Evolutionary conservation across 2,888 invertebrate genomes (phyloP).

Genomic region (Malthinus flaveolus): DNA sequence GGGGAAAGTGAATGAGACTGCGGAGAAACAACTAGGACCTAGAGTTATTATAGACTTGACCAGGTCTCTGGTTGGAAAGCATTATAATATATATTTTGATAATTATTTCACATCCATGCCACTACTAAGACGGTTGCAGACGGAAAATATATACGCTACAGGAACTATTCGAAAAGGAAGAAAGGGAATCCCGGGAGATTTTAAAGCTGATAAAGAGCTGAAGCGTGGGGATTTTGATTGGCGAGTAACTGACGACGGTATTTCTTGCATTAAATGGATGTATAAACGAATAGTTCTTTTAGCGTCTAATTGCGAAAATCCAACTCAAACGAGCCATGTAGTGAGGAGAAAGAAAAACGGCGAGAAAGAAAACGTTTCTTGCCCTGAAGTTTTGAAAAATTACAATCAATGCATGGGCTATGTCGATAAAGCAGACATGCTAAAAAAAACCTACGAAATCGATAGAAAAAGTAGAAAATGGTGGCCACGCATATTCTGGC

Average conservation of each 20-base stretch:
- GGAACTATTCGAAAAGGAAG: slow-evolving; percentile 33
- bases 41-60: slow-evolving; percentile 16
- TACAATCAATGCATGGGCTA: not conserved
- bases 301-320: slow-evolving; percentile 28
- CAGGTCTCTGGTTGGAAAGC: slow-evolving; percentile 10
- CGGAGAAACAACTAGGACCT: slow-evolving; percentile 34
- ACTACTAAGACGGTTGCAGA: slow-evolving; percentile 29
- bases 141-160: slow-evolving; percentile 29
- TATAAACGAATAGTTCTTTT: slow-evolving; percentile 28
- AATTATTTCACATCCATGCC: slow-evolving; percentile 35
- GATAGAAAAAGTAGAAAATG: not conserved
- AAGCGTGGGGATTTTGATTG: slow-evolving; percentile 34
- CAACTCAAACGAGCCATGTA: not conserved
- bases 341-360: slow-evolving; percentile 1
- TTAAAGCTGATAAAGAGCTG: slow-evolving; percentile 16
- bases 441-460: not conserved
- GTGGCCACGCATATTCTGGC: slow-evolving; percentile 1
- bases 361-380: not conserved
- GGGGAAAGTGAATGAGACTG: slow-evolving; percentile 39
- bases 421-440: not conserved
- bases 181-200: slow-evolving; percentile 24
- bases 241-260: slow-evolving; percentile 28
- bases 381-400: not conserved
- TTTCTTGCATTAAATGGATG: slow-evolving; percentile 34
- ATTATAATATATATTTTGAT: slow-evolving; percentile 32